Evolutionary conservation across 2,113 vertebrate genomes (phyloP), one percentile per base, ranked within the genome.

Genomic region (Anarrhichthys ocellatus): DNA sequence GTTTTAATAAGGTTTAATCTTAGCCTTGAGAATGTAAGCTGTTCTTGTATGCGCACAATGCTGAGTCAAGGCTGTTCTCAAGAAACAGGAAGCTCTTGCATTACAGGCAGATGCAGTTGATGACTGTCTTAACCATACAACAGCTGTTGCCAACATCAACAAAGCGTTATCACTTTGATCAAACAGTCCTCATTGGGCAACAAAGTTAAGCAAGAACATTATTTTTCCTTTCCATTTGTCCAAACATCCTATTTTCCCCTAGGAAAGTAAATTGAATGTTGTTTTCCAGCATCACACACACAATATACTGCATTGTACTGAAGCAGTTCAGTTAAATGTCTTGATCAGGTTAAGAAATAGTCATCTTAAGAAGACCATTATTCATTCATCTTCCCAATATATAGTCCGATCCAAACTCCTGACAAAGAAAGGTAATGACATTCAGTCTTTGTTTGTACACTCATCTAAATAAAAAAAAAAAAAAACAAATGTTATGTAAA

Each of bases 31-130:
- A 38, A 64, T 1, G 0, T 59, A 29, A 11, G 10, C 50, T 62
- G 13, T 56, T 20, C 36, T n/a, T 54, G n/a, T 10, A 9, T 5
- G 27, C 1, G 0, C 27, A 62, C 61, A 0, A 71, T 67, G 20
- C 24, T 46, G 54, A 78, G 42, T 62, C 58, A 5, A 59, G 67
- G 20, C 3, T 68, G 22, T 61, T 10, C 61, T 7, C 8, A 27
- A 48, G 22, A 38, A 79, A 72, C 15, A 63, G 40, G 58, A 78
- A 81, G 1, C 0, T 29, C 63, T 64, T 76, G 40, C 78, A 58
- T 1, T 18, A 0, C 50, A 61, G 6, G 22, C 27, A 50, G 17
- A 64, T 40, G 6, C 18, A 52, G 27, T 2, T 8, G 15, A 52
- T 50, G 2, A 64, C 58, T 17, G 29, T 62, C 24, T 50, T 18